Percentiles rank a stretch among this genome's conserved stretches.
Evolutionary conservation across 2,888 invertebrate genomes (phyloP).

Genomic region (Anodontia alba): DNA sequence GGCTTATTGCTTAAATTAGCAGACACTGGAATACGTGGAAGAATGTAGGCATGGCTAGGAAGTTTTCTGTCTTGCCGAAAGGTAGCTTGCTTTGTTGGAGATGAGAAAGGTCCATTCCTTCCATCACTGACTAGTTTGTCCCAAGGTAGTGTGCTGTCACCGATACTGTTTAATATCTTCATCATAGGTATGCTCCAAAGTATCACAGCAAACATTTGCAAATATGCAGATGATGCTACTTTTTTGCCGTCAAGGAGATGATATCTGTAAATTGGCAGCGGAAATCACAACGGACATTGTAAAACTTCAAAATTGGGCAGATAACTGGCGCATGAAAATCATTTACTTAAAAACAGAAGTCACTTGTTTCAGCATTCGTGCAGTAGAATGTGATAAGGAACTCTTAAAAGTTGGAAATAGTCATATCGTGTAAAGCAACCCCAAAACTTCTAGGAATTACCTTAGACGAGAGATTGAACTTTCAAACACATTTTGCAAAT

Average conservation of each 20-base stretch:
- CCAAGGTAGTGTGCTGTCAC: conserved; percentile 41
- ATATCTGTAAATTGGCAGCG: not conserved
- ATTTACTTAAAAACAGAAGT: conserved; percentile 11
- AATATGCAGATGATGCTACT: conserved; percentile 45
- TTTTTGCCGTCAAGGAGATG: conserved; percentile 25
- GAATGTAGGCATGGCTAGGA: not conserved
- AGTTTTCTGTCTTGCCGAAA: not conserved
- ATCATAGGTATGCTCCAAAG: conserved; percentile 20
- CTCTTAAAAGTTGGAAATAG: not conserved
- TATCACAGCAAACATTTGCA: not conserved
- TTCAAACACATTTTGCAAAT: not conserved
- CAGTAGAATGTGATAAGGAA: not conserved
- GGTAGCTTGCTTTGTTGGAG: not conserved
- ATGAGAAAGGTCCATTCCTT: not conserved
- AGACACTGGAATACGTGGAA: not conserved
- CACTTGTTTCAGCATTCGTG: not conserved
- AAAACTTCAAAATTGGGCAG: not conserved
- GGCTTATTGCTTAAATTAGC: conserved; percentile 1
- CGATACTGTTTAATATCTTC: conserved; percentile 35
- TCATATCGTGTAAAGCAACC: not conserved
- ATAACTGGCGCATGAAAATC: conserved; percentile 24
- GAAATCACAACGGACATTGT: not conserved
- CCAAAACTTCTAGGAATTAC: not conserved
- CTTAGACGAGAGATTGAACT: not conserved
- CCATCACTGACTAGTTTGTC: conserved; percentile 17